phyloP scores from a whole-genome alignment of 1,140 invertebrate genomes.

The Drosophila asahinai region DNA sequence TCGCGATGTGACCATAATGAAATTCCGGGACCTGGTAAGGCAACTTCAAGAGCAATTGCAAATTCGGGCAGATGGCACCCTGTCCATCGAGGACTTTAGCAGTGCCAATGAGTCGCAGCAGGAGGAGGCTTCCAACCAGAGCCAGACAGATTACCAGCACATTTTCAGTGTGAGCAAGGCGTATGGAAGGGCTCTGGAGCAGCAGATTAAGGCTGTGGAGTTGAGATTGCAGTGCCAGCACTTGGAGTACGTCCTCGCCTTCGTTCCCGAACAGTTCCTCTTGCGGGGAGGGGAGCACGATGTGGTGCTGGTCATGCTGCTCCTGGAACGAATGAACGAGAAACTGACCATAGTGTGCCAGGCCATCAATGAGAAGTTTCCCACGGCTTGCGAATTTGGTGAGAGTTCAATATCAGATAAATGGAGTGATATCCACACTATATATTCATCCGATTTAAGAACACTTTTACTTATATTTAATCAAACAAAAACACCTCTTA shows the following conservation, averaged over 20 bases:
- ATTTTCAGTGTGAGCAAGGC: conserved; percentile 95
- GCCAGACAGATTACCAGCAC: conserved; percentile 94
- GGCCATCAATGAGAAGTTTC: conserved; percentile 93
- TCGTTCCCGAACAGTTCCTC: conserved; percentile 97
- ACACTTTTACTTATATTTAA: too few relatives aligned
- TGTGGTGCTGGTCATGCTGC: conserved; percentile 93
- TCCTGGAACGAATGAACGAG: conserved; percentile 95
- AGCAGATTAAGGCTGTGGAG: conserved; percentile 96
- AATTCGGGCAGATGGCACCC: conserved; percentile 58
- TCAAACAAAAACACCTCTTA: too few relatives aligned
- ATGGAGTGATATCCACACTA: too few relatives aligned
- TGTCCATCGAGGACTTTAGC: conserved; percentile 77
- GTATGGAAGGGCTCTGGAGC: conserved; percentile 95
- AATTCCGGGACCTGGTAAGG: conserved; percentile 97
- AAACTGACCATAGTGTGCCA: conserved; percentile 96
- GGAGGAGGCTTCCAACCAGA: conserved; percentile 80
- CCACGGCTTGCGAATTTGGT: conserved; percentile 88
- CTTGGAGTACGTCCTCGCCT: conserved; percentile 93
- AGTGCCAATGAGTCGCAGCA: conserved; percentile 83
- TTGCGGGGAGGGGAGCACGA: conserved; percentile 96
- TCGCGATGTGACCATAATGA: conserved; percentile 95
- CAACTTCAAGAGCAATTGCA: conserved; percentile 91
- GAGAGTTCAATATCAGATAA: conserved; percentile 69
- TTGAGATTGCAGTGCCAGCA: conserved; percentile 94
- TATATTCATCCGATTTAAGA: too few relatives aligned